phyloP scores from a whole-genome alignment of 1,140 invertebrate species.

The Drosophila mojavensis region DNA sequence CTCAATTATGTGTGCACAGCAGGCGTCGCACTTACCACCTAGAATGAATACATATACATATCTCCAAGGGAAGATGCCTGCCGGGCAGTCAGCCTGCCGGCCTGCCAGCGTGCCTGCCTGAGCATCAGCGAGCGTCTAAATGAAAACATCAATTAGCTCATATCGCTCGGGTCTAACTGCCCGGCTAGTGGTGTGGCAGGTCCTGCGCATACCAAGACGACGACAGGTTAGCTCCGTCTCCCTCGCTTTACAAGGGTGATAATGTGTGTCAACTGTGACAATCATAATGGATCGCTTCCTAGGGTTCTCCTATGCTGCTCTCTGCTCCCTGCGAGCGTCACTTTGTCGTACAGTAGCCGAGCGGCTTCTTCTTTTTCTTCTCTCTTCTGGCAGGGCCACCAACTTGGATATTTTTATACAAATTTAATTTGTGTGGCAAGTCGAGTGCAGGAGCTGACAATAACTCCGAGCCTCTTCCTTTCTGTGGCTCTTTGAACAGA shows the following conservation, averaged over 20 bases:
- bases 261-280: conserved; percentile 80
- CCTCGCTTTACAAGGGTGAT: conserved; percentile 57
- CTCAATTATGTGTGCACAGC: conserved; percentile 83
- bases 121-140: conserved; percentile 46
- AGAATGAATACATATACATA: conserved; percentile 63
- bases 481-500: conserved; percentile 63
- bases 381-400: conserved; percentile 55
- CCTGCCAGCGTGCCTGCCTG: conserved; percentile 1
- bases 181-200: conserved; percentile 11
- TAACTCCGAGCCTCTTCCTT: conserved; percentile 19
- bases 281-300: conserved; percentile 74
- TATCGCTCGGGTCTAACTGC: conserved; percentile 43
- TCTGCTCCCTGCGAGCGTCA: conserved; percentile 29
- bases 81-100: not conserved
- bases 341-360: conserved; percentile 75
- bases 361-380: conserved; percentile 49
- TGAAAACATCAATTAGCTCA: conserved; percentile 81
- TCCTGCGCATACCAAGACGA: conserved; percentile 28
- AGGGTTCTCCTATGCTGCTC: conserved; percentile 13
- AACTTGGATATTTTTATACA: conserved; percentile 79
- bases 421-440: conserved; percentile 75
- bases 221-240: conserved; percentile 55
- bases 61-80: not conserved
- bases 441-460: conserved; percentile 26
- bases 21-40: conserved; percentile 83